Evolutionary conservation across 2,888 invertebrate genomes (phyloP).

Genomic region (Hybos culiciformis): DNA sequence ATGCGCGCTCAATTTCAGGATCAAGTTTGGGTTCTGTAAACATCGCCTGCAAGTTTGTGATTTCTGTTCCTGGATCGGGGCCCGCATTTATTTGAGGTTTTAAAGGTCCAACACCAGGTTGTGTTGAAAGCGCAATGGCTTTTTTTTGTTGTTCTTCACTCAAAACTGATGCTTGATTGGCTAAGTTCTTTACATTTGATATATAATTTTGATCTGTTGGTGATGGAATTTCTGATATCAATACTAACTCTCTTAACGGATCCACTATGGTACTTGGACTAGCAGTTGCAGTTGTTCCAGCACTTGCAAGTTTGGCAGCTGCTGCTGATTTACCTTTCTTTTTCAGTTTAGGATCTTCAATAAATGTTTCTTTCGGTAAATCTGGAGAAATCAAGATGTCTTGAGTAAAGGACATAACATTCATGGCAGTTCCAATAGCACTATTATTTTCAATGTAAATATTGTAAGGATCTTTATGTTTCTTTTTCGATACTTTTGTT

Average conservation of each 20-base stretch:
- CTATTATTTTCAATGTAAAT: conserved; percentile 30
- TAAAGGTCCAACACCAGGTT: conserved; percentile 3
- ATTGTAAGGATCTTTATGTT: conserved; percentile 34
- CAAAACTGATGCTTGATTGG: conserved; percentile 47
- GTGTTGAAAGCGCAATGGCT: conserved; percentile 1
- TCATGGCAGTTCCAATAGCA: conserved; percentile 61
- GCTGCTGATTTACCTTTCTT: conserved; percentile 6
- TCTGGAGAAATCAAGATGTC: conserved; percentile 45
- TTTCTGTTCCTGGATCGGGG: conserved; percentile 5
- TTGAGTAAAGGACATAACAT: conserved; percentile 71
- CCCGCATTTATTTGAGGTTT: not conserved
- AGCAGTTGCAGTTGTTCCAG: not conserved
- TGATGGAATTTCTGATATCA: conserved; percentile 38
- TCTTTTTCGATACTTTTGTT: conserved; percentile 51
- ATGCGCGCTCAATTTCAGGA: conserved; percentile 32
- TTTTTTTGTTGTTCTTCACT: conserved; percentile 25
- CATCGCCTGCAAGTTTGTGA: conserved; percentile 12
- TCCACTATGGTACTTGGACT: conserved; percentile 30
- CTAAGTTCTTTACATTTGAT: conserved; percentile 42
- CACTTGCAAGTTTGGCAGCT: conserved; percentile 14
- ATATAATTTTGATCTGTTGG: conserved; percentile 27
- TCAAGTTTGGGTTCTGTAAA: conserved; percentile 20
- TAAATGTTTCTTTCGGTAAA: not conserved
- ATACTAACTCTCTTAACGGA: conserved; percentile 49
- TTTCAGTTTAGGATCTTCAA: conserved; percentile 18